phyloP scores from a whole-genome alignment of 2,888 invertebrate species.

The Ophion obscuratus region DNA sequence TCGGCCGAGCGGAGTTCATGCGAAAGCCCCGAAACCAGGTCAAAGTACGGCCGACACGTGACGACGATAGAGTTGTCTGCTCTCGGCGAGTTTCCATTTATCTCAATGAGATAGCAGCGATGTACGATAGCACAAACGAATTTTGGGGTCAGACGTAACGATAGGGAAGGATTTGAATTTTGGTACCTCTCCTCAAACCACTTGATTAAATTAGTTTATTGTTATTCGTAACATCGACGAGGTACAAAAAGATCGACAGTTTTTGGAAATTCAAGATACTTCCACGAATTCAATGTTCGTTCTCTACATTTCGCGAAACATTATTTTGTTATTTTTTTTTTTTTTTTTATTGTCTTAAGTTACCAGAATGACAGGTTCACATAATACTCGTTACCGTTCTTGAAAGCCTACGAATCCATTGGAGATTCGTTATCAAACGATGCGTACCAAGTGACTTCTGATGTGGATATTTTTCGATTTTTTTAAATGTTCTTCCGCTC shows the following conservation, averaged over 20 bases:
- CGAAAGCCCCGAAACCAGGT: constrained; percentile 38
- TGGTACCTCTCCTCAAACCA: not conserved
- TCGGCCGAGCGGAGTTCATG: constrained; percentile 1
- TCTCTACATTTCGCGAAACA: not conserved
- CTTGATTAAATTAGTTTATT: not conserved
- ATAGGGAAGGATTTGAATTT: not conserved
- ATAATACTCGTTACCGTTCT: too few relatives aligned
- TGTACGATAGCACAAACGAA: not conserved
- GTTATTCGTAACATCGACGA: not conserved
- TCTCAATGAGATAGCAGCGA: constrained; percentile 33
- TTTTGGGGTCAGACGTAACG: constrained; percentile 6
- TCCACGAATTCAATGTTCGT: not conserved
- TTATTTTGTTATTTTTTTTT: not conserved
- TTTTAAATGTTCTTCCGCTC: not conserved
- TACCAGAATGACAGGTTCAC: too few relatives aligned
- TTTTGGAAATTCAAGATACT: too few relatives aligned
- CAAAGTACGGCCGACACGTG: constrained; percentile 23
- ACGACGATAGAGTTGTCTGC: constrained; percentile 1
- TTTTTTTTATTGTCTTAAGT: not conserved
- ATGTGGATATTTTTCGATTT: not conserved
- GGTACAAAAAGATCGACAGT: too few relatives aligned
- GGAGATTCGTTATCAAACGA: not conserved
- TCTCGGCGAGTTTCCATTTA: constrained; percentile 11
- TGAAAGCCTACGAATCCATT: not conserved
- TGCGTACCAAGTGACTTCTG: not conserved